phyloP scores from a whole-genome alignment of 2,888 invertebrate genomes.

The Falcaria lacertinaria region DNA sequence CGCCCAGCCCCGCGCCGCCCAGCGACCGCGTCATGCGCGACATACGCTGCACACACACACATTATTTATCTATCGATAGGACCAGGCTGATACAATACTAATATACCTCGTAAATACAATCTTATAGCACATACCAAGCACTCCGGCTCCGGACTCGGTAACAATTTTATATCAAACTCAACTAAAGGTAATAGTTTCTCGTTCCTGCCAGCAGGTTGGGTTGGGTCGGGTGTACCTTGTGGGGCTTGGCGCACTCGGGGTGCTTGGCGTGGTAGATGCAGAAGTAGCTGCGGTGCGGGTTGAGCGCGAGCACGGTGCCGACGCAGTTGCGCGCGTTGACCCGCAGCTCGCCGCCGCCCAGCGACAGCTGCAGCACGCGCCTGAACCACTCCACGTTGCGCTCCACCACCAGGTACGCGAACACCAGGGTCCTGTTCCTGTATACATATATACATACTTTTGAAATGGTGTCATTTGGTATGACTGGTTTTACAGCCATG shows the following conservation, averaged over 20 bases:
- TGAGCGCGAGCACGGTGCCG: conserved; percentile 96
- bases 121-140: too few species aligned
- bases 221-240: conserved; percentile 72
- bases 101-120: too few species aligned
- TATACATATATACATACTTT: neutral
- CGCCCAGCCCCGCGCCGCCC: conserved; percentile 49
- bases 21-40: conserved; percentile 83
- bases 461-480: too few species aligned
- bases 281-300: conserved; percentile 98
- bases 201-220: neutral
- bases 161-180: too few species aligned
- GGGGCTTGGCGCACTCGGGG: conserved; percentile 86
- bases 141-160: too few species aligned
- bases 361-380: conserved; percentile 90
- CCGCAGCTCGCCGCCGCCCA: conserved; percentile 89
- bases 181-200: too few species aligned
- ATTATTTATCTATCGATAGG: neutral
- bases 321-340: conserved; percentile 98
- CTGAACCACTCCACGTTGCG: conserved; percentile 96
- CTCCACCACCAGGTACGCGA: conserved; percentile 95
- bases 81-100: neutral
- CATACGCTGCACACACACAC: conserved; percentile 76
- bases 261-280: conserved; percentile 99
- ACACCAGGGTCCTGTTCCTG: conserved; percentile 97
- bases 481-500: too few species aligned